Evolutionary conservation across 2,113 vertebrate genomes (phyloP).

Genomic region (Lipophrys pholis): DNA sequence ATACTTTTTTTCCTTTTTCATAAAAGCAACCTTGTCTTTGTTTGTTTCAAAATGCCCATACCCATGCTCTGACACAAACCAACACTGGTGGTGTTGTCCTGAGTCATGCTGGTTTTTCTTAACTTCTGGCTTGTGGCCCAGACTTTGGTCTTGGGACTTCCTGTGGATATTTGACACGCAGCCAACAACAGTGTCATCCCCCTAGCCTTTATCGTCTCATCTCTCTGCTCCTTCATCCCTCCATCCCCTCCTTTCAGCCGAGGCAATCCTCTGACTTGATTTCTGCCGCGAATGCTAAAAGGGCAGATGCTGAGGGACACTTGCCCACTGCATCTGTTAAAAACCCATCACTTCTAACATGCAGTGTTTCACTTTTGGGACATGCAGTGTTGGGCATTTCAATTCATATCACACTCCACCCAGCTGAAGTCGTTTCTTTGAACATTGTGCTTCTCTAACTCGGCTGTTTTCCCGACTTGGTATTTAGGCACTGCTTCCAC

Average conservation of each 20-base stretch:
- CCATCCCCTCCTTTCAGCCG: conserved; percentile 37
- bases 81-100: conserved; percentile 14
- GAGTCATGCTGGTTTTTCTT: conserved; percentile 53
- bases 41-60: neutral
- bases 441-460: conserved; percentile 20
- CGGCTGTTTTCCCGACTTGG: conserved; percentile 2
- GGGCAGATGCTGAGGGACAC: conserved; percentile 33
- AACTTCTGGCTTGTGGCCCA: conserved; percentile 50
- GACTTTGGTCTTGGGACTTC: conserved; percentile 43
- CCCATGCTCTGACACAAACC: neutral
- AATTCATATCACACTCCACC: conserved; percentile 32
- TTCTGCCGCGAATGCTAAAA: conserved; percentile 26
- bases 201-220: conserved; percentile 34
- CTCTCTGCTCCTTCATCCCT: conserved; percentile 30
- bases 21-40: neutral
- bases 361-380: neutral
- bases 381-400: conserved; percentile 2
- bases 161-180: conserved; percentile 57
- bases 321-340: conserved; percentile 21
- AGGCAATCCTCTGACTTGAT: conserved; percentile 29
- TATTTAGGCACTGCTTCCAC: conserved; percentile 12
- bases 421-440: neutral
- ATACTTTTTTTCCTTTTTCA: neutral
- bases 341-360: conserved; percentile 17
- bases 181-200: conserved; percentile 42